These are phyloP conservation scores for Plagodis dolabraria DNA, from an alignment of 2,888 invertebrate species.

Conservation along the genomic window DNA sequence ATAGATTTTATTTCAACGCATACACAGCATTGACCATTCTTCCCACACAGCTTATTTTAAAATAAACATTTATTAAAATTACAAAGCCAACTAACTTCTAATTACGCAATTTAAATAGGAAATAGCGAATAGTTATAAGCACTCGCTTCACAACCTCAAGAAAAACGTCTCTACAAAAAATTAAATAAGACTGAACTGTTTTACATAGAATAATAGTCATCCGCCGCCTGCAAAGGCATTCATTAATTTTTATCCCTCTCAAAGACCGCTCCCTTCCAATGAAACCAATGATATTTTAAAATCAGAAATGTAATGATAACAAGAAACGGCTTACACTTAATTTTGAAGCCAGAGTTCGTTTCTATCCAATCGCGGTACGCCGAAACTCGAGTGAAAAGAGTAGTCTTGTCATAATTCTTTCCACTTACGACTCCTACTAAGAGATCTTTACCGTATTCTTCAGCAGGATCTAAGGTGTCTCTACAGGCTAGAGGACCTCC, in stretches of 20 bases:
- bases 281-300: constrained; percentile 59
- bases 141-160: constrained; percentile 1
- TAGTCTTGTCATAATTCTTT: constrained; percentile 64
- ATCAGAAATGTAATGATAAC: constrained; percentile 47
- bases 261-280: constrained; percentile 23
- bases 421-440: constrained; percentile 67
- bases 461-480: constrained; percentile 46
- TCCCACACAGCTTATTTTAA: no score
- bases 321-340: constrained; percentile 24
- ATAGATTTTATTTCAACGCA: no score
- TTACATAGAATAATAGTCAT: constrained; percentile 51
- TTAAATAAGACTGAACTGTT: constrained; percentile 30
- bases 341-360: constrained; percentile 22
- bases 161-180: constrained; percentile 3
- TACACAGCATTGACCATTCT: no score
- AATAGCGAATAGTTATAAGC: constrained; percentile 4
- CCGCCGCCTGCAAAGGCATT: constrained; percentile 39
- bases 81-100: no score
- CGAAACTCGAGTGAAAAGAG: constrained; percentile 47
- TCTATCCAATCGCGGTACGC: constrained; percentile 52
- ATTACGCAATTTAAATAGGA: background rate
- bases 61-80: no score
- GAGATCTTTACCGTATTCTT: constrained; percentile 42
- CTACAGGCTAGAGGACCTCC: constrained; percentile 66
- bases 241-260: constrained; percentile 35